Percentiles rank a stretch among this genome's conserved stretches.
phyloP scores from a whole-genome alignment of 2,113 vertebrate genomes.

The Rhabdomys dilectus region DNA sequence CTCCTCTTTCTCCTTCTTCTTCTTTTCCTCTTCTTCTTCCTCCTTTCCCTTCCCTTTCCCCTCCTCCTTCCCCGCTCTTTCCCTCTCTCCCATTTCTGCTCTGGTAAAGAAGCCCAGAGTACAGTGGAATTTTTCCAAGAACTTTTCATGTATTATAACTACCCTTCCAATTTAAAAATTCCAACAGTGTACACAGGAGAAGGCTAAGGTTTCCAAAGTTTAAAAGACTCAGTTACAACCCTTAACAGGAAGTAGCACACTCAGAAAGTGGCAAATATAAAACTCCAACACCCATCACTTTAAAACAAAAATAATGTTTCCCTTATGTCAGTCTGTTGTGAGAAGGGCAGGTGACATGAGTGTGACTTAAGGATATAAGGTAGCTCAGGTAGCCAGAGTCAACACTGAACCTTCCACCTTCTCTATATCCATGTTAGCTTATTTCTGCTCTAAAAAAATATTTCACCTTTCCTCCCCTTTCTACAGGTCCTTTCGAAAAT shows the following conservation, averaged over 20 bases:
- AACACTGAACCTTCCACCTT: not conserved
- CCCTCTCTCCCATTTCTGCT: not conserved
- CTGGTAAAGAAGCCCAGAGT: not conserved
- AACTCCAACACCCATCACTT: not conserved
- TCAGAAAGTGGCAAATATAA: not conserved
- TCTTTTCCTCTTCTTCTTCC: fast-evolving
- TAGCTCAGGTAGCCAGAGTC: not conserved
- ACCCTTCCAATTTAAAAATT: not conserved
- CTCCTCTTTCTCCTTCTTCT: too few relatives aligned
- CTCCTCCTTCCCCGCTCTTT: not conserved
- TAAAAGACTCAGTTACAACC: not conserved
- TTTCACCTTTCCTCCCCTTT: not conserved
- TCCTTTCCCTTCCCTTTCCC: too few relatives aligned
- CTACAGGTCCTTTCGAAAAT: slow-evolving; percentile 14
- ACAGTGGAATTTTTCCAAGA: not conserved
- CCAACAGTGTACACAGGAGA: not conserved
- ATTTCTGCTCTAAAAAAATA: not conserved
- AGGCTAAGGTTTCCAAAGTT: not conserved
- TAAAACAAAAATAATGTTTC: not conserved
- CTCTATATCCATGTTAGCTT: not conserved
- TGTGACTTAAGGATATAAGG: not conserved
- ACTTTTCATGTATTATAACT: not conserved
- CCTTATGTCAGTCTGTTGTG: not conserved
- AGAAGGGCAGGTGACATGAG: not conserved
- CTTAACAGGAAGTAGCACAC: not conserved